Evolutionary conservation across 2,113 vertebrate genomes (phyloP).

Genomic region (Charina bottae): DNA sequence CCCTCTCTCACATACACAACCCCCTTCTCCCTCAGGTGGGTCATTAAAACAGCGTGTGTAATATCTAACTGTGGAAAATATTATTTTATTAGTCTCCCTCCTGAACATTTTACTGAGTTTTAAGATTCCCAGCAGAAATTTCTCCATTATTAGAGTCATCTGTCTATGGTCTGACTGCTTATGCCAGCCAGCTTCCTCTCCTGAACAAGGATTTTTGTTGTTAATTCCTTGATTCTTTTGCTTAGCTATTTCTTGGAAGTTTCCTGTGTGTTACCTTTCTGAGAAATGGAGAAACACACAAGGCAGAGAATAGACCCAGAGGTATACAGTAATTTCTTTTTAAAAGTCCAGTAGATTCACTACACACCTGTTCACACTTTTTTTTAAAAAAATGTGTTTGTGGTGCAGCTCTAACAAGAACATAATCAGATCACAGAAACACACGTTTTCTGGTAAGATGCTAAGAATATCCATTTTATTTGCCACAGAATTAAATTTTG

Average conservation of each 20-base stretch:
- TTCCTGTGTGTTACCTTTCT: conserved; percentile 2
- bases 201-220: not conserved
- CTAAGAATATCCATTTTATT: conserved; percentile 23
- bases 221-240: not conserved
- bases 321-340: conserved; percentile 32
- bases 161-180: conserved; percentile 9
- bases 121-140: not conserved
- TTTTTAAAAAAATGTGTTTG: not conserved
- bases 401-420: not conserved
- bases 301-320: conserved; percentile 26
- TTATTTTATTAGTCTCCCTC: conserved; percentile 7
- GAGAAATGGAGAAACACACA: conserved; percentile 37
- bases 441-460: conserved; percentile 43
- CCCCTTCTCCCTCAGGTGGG: not conserved
- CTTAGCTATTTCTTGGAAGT: not conserved
- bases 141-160: conserved; percentile 36
- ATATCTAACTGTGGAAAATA: conserved; percentile 7
- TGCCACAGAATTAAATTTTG: conserved; percentile 1
- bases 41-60: not conserved
- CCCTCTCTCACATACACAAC: not conserved
- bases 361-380: conserved; percentile 24
- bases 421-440: not conserved
- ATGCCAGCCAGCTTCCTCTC: not conserved
- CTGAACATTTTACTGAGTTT: not conserved
- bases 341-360: conserved; percentile 36